Evolutionary conservation across 2,888 invertebrate species (phyloP).

Genomic region (Slavum lentiscoides): DNA sequence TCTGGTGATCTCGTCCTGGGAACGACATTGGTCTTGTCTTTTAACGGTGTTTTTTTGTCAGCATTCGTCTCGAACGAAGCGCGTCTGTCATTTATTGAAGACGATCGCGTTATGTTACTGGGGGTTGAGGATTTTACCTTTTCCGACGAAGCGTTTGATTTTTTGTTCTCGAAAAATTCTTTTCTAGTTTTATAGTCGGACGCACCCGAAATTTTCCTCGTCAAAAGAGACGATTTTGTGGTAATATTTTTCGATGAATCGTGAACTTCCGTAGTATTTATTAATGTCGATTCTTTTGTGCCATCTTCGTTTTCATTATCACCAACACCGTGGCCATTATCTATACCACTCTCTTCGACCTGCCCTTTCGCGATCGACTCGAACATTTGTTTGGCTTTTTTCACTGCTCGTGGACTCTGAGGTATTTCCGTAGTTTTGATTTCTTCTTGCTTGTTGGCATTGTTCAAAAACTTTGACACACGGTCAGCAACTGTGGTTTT

Average conservation of each 20-base stretch:
- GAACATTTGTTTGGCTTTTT: conserved; percentile 70
- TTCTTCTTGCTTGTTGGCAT: conserved; percentile 57
- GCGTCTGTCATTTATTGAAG: conserved; percentile 22
- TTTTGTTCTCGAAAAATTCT: conserved; percentile 53
- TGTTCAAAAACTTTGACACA: conserved; percentile 63
- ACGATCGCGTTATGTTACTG: not conserved
- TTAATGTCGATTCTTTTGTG: not conserved
- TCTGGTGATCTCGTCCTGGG: conserved; percentile 18
- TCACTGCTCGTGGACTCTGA: conserved; percentile 54
- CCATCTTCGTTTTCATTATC: not conserved
- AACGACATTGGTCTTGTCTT: conserved; percentile 24
- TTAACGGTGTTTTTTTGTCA: conserved; percentile 14
- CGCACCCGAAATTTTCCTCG: conserved; percentile 35
- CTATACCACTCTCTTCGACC: not conserved
- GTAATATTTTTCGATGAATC: not conserved
- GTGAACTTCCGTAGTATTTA: not conserved
- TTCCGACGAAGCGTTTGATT: not conserved
- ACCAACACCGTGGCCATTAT: not conserved
- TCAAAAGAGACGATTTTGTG: not conserved
- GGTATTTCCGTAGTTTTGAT: conserved; percentile 38
- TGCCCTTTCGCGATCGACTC: conserved; percentile 66
- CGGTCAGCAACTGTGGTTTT: conserved; percentile 66
- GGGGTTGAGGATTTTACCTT: not conserved
- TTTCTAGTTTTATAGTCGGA: conserved; percentile 62
- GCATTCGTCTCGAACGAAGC: conserved; percentile 31